Percentiles rank a stretch among this genome's conserved stretches.
phyloP scores from a whole-genome alignment of 2,888 invertebrate species.

The Invenusta paracnida region DNA sequence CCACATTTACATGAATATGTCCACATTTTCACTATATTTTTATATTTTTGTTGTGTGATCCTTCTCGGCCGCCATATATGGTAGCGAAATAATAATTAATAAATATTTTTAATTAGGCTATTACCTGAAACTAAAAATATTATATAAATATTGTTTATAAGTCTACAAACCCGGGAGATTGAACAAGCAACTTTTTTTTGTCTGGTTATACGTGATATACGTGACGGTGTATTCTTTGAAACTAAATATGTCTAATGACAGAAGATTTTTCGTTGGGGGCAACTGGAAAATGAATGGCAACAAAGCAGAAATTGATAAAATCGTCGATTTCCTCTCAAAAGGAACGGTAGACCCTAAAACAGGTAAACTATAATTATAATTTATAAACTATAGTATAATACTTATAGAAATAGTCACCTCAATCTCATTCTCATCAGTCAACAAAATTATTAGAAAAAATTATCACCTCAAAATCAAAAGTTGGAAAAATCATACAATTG shows the following conservation, averaged over 20 bases:
- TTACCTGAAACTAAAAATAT: too few relatives aligned
- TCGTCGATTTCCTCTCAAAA: slow-evolving; percentile 72
- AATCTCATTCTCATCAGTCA: too few relatives aligned
- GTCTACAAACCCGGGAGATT: not conserved
- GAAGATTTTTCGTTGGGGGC: slow-evolving; percentile 96
- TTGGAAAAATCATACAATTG: too few relatives aligned
- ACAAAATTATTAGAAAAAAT: too few relatives aligned
- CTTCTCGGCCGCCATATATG: too few relatives aligned
- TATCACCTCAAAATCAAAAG: too few relatives aligned
- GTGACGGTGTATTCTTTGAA: not conserved
- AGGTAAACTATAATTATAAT: slow-evolving; percentile 68
- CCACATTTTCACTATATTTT: too few relatives aligned
- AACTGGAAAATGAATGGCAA: slow-evolving; percentile 99
- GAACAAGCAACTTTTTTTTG: not conserved
- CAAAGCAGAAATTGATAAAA: slow-evolving; percentile 75
- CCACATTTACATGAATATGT: too few relatives aligned
- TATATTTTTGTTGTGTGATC: too few relatives aligned
- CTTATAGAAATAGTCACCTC: not conserved
- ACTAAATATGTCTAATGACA: slow-evolving; percentile 45
- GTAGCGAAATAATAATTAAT: too few relatives aligned
- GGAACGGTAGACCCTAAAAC: slow-evolving; percentile 71
- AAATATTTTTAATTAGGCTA: too few relatives aligned
- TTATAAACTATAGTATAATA: not conserved
- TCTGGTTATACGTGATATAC: not conserved
- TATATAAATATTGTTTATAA: too few relatives aligned